Evolutionary conservation across 2,113 vertebrate species (phyloP), one percentile per base, ranked within the genome.

Genomic region (Micronisus gabar): DNA sequence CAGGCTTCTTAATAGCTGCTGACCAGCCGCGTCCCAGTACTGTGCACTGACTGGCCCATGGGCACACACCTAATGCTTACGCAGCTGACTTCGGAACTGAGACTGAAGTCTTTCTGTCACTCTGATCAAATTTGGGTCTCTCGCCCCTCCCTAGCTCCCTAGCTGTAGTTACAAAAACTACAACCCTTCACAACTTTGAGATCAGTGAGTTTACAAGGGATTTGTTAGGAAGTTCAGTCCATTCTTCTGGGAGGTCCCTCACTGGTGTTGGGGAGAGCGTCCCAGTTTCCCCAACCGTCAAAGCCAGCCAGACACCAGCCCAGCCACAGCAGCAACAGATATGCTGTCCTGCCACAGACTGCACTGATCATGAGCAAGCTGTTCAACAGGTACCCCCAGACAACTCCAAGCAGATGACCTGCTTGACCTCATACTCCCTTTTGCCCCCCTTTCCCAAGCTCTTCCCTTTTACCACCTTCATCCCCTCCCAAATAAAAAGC

Each of bases 281-380:
- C 8, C 18, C 2, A 1, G 5, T 29, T 81, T 6, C 16, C 5
- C 4, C 45, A 76, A 1, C 8, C 0, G 0, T 21, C 32, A 58
- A 80, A 66, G 19, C 12, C 48, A 65, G 58, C 16, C 67, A 73
- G 70, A 76, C 13, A 55, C 27, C 26, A 73, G 34, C 36, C 55
- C 5, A 27, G 25, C 20, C 30, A 36, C 15, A 52, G 30, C 30
- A 73, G 36, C 26, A 66, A 34, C 18, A 47, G 29, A 16, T 38
- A 13, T 1, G 2, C 15, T 34, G 43, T 70, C 40, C 83, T 83
- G 38, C 15, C 72, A 43, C 34, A 76, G 67, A 47, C 27, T 30
- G 34, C 20, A 34, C 32, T 26, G 5, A 34, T 18, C 45, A 40
- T 8, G 17, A 74, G 32, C 41, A 65, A 47, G 16, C 19, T 80